Conservation (phyloP, 2,113 vertebrate species). For the Promerops cafer region DNA sequence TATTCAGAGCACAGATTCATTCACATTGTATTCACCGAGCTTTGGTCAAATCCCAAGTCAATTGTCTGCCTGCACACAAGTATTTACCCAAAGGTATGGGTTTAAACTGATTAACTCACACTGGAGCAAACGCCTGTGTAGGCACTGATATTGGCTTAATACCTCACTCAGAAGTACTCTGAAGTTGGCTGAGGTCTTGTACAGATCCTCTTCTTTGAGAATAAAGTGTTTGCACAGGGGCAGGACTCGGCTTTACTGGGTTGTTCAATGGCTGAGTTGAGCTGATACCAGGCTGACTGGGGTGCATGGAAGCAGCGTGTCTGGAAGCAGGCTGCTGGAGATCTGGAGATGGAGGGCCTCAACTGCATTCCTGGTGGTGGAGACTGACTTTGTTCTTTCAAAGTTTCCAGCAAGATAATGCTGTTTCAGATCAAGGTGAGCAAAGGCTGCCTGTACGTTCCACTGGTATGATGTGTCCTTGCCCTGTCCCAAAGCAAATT, state of each 20-base stretch:
- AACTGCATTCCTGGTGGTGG: background rate
- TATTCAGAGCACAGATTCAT: background rate
- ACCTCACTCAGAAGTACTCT: constrained; percentile 26
- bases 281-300: background rate
- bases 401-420: background rate
- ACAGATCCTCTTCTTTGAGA: background rate
- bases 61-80: background rate
- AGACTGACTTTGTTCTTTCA: background rate
- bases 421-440: background rate
- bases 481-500: background rate
- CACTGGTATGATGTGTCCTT: background rate
- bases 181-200: constrained; percentile 29
- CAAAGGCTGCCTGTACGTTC: background rate
- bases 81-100: constrained; percentile 15
- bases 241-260: background rate
- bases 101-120: constrained; percentile 38
- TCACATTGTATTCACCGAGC: constrained; percentile 24
- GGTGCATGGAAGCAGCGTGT: background rate
- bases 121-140: background rate
- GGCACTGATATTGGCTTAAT: constrained; percentile 1
- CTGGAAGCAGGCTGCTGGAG: background rate
- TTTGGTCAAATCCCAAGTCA: background rate
- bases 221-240: constrained; percentile 8
- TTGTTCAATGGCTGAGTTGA: background rate
- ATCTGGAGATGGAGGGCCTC: background rate